phyloP scores from a whole-genome alignment of 1,140 invertebrate species.

The Drosophila miranda region DNA sequence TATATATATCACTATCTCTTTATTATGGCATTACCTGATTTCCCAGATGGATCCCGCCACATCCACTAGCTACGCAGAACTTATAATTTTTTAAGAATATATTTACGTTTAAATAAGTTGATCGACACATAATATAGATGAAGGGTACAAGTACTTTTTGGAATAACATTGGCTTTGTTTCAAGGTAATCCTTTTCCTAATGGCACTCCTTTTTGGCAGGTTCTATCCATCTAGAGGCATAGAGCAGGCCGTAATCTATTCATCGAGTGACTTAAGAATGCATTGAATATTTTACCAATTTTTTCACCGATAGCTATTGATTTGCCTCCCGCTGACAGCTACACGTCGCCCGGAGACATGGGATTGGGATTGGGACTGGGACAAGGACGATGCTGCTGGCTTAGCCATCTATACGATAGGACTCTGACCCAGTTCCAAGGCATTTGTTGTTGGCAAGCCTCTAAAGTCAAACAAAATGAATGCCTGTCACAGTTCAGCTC shows the following conservation, averaged over 20 bases:
- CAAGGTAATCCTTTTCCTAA: not conserved
- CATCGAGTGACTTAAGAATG: conserved; percentile 26
- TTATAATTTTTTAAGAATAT: too few relatives aligned
- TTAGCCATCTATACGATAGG: conserved; percentile 12
- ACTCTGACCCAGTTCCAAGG: conserved; percentile 59
- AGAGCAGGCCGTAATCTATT: not conserved
- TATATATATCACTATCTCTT: too few relatives aligned
- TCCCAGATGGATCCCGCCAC: conserved; percentile 4
- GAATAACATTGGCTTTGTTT: not conserved
- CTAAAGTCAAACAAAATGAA: conserved; percentile 53
- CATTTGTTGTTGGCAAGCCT: conserved; percentile 14
- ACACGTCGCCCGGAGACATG: conserved; percentile 35
- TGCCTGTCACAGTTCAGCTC: conserved; percentile 52
- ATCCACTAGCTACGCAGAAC: not conserved
- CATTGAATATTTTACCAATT: conserved; percentile 52
- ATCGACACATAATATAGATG: not conserved
- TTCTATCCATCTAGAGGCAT: not conserved
- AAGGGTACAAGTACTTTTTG: too few relatives aligned
- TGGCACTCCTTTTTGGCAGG: not conserved
- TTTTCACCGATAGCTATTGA: conserved; percentile 47
- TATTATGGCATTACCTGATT: conserved; percentile 36
- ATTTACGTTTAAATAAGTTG: too few relatives aligned
- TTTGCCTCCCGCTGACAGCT: conserved; percentile 67
- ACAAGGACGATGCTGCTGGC: conserved; percentile 38
- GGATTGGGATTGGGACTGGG: conserved; percentile 40